A percentile compares a stretch with the other conserved stretches of the same genome.
These are phyloP conservation scores for Chorisops tibialis DNA, from an alignment of 2,888 invertebrate species.

Conservation along the genomic window DNA sequence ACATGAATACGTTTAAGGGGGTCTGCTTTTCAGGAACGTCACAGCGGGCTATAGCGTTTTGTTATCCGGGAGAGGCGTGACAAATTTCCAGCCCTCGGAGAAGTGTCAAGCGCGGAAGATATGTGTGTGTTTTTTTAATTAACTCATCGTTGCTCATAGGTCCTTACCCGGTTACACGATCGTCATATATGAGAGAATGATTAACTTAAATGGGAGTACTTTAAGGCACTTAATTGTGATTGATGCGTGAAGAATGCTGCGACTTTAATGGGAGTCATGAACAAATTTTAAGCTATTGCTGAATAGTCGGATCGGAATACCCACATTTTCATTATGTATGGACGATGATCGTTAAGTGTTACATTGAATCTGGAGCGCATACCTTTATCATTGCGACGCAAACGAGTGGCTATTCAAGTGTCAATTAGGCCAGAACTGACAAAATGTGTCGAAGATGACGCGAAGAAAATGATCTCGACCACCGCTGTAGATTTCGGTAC, in stretches of 20 bases:
- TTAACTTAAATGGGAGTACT: constrained; percentile 29
- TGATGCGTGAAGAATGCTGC: constrained; percentile 22
- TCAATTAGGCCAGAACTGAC: too few relatives aligned
- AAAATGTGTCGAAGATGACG: too few relatives aligned
- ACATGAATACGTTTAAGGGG: background rate
- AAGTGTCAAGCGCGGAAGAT: constrained; percentile 19
- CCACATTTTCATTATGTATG: too few relatives aligned
- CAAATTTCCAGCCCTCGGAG: constrained; percentile 22
- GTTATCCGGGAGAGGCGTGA: constrained; percentile 20
- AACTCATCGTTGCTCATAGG: constrained; percentile 22
- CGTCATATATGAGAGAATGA: constrained; percentile 29
- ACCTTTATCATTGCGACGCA: too few relatives aligned
- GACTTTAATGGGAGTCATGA: too few relatives aligned
- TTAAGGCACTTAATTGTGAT: constrained; percentile 31
- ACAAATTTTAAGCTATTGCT: too few relatives aligned
- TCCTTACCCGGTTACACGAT: background rate
- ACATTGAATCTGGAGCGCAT: too few relatives aligned
- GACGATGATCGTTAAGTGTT: too few relatives aligned
- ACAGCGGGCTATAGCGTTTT: constrained; percentile 19
- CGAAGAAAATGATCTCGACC: too few relatives aligned
- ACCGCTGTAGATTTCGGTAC: too few relatives aligned
- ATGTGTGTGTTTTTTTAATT: constrained; percentile 20
- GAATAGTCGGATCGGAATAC: too few relatives aligned
- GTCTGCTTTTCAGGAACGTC: constrained; percentile 10
- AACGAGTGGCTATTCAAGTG: too few relatives aligned